These are phyloP conservation scores for Pao palembangensis DNA, from an alignment of 2,113 vertebrate species.

Conservation along the genomic window DNA sequence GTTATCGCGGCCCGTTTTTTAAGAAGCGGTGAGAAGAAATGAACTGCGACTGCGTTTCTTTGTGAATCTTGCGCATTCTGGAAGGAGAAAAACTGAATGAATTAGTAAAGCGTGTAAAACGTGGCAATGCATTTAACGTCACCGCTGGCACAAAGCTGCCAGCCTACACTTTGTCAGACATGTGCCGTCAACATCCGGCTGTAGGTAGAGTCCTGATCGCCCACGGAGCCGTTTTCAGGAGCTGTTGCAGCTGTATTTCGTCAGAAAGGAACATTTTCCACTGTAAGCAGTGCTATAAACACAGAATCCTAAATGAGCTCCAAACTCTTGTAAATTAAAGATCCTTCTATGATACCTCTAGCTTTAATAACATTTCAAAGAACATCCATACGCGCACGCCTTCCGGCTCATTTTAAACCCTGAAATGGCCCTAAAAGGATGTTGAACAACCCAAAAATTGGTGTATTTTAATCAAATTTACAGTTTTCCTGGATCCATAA, in stretches of 20 bases:
- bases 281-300: no score
- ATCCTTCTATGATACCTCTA: no score
- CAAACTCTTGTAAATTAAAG: no score
- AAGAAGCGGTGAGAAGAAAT: background rate
- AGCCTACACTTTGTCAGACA: constrained; percentile 15
- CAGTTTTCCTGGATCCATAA: no score
- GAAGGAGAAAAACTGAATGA: background rate
- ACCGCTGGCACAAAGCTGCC: constrained; percentile 11
- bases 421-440: no score
- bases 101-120: background rate
- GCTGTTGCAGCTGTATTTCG: constrained; percentile 3
- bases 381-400: no score
- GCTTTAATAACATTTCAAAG: no score
- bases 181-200: constrained; percentile 24
- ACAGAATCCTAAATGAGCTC: no score
- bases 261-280: background rate
- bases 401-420: no score
- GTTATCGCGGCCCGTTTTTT: background rate
- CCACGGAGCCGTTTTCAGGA: background rate
- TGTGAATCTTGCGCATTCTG: no score
- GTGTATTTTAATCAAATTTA: no score
- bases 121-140: constrained; percentile 18
- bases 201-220: constrained; percentile 10
- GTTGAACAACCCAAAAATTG: no score
- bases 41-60: background rate